Percentiles rank a stretch among this genome's conserved stretches.
Conservation (phyloP, 2,888 invertebrate species). For the Lissocephala sabroskyi region DNA sequence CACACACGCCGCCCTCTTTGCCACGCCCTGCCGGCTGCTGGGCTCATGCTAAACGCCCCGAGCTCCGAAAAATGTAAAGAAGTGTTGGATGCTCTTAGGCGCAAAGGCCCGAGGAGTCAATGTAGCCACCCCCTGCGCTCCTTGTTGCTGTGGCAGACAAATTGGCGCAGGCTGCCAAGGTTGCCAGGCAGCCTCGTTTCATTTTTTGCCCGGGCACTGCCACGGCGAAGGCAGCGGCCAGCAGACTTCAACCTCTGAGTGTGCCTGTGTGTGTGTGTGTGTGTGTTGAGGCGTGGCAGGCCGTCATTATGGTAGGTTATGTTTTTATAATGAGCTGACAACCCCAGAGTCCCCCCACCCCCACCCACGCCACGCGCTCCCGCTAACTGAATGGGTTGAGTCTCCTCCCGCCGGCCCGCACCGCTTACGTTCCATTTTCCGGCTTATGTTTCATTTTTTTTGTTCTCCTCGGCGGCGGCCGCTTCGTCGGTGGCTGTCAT, state of each 20-base stretch:
- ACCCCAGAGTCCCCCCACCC: no score
- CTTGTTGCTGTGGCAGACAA: conserved; percentile 45
- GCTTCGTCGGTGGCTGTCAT: neutral
- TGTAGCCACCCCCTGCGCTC: no score
- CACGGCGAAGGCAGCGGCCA: conserved; percentile 17
- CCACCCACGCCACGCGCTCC: neutral
- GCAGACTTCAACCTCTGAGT: conserved; percentile 4
- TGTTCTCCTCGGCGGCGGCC: neutral
- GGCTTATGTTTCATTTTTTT: neutral
- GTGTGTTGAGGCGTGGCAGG: neutral
- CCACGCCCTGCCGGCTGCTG: no score
- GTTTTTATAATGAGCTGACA: conserved; percentile 56
- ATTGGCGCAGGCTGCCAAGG: conserved; percentile 32
- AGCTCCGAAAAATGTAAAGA: neutral
- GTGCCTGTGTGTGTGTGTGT: conserved; percentile 1
- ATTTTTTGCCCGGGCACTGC: neutral
- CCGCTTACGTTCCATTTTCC: neutral
- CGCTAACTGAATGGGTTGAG: neutral
- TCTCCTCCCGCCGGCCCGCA: neutral
- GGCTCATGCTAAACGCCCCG: no score
- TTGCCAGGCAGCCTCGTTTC: neutral
- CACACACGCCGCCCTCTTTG: conserved; percentile 6
- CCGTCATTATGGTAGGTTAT: conserved; percentile 45
- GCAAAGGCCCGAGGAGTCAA: neutral
- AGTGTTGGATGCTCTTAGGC: conserved; percentile 1